Conservation (phyloP, 1,140 invertebrate species). For the Bombus vancouverensis region DNA sequence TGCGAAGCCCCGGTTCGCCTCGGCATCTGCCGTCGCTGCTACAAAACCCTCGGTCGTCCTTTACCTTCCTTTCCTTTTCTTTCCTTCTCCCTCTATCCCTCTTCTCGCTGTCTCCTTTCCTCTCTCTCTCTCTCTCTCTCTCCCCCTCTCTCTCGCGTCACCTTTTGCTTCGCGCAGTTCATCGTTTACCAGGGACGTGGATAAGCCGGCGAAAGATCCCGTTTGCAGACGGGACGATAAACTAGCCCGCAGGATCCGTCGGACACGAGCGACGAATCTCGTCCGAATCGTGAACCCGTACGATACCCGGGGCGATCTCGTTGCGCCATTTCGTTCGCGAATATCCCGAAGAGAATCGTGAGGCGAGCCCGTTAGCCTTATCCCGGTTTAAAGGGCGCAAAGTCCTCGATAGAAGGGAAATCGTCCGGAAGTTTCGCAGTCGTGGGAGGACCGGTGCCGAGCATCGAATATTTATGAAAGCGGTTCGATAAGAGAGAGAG, state of each 20-base stretch:
- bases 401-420: constrained; percentile 61
- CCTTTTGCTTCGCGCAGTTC: not conserved
- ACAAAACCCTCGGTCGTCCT: not conserved
- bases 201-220: constrained; percentile 8
- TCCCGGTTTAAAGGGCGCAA: constrained; percentile 57
- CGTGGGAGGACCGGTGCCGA: constrained; percentile 47
- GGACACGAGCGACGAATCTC: not conserved
- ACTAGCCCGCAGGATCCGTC: not conserved
- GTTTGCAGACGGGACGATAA: not conserved
- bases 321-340: constrained; percentile 25
- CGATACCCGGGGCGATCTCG: not conserved
- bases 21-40: constrained; percentile 36
- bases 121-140: not conserved
- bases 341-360: constrained; percentile 45
- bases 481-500: constrained; percentile 41
- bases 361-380: constrained; percentile 44
- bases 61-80: not conserved
- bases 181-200: constrained; percentile 4
- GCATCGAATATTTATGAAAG: constrained; percentile 70
- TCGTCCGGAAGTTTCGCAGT: constrained; percentile 65
- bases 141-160: not conserved
- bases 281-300: not conserved
- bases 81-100: not conserved
- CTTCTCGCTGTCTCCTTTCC: not conserved
- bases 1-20: constrained; percentile 52